Evolutionary conservation across 1,140 invertebrate genomes (phyloP).

Genomic region (Popillia japonica): DNA sequence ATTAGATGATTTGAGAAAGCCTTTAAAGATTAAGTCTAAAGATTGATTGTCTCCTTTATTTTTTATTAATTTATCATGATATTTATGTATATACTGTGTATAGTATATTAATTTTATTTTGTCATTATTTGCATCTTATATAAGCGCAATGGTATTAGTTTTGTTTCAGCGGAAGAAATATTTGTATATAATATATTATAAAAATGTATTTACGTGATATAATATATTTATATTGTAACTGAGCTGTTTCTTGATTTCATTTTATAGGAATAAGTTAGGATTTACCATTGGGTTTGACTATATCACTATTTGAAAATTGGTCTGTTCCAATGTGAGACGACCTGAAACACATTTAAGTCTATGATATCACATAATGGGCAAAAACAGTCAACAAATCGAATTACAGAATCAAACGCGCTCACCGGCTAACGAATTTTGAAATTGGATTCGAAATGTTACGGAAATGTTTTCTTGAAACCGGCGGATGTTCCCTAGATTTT

Average conservation of each 20-base stretch:
- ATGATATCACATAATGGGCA: too few relatives aligned
- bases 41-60: neutral
- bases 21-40: slow-evolving; percentile 37
- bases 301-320: too few relatives aligned
- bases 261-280: too few relatives aligned
- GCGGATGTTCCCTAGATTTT: too few relatives aligned
- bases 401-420: too few relatives aligned
- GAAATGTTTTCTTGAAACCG: too few relatives aligned
- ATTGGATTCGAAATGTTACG: too few relatives aligned
- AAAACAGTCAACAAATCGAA: too few relatives aligned
- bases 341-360: too few relatives aligned
- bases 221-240: slow-evolving; percentile 29
- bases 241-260: neutral
- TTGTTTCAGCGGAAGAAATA: neutral
- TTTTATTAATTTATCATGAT: slow-evolving; percentile 9
- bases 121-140: neutral
- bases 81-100: neutral
- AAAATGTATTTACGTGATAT: slow-evolving; percentile 16
- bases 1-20: slow-evolving; percentile 44
- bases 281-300: too few relatives aligned
- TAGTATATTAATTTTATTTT: neutral
- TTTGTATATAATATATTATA: slow-evolving; percentile 33
- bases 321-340: too few relatives aligned
- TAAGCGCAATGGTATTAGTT: neutral
- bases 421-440: too few relatives aligned